Evolutionary conservation across 2,888 invertebrate genomes (phyloP), one percentile per base, ranked within the genome.

Genomic region (Scaptomyza parva): DNA sequence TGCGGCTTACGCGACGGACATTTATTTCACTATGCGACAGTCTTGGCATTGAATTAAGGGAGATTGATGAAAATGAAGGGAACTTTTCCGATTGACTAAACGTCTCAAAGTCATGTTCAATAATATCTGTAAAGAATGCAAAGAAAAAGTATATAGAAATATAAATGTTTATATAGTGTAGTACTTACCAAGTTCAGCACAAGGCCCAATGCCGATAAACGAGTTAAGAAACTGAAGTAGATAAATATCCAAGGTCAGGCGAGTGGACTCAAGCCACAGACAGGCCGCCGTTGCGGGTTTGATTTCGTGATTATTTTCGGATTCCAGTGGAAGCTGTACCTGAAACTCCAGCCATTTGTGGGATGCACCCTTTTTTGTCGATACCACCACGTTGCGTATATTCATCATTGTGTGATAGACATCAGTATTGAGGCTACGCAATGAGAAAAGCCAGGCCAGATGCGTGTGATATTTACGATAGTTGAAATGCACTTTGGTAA

Each of bases 331-430:
- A 1, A 87, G 53, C 48, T 91, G 91, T 3, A 85, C 2, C 52
- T 90, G 89, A 43, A 86, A 24, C 54, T 90, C 90, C 1, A 91
- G 24, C 89, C 90, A 91, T 26, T 89, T 91, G 41, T 76, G 81
- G 55, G 57, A 60, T 18, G 24, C 55, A 28, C 60, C 78, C 50
- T 75, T 82, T 47, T 39, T 73, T 4, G 70, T 88, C 9, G 78
- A 70, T 24, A 80, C 12, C 2, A 88, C 65, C 2, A 84, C 74
- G 41, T 79, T 86, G 0, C 82, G 62, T 1, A 67, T 61, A 12
- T 67, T 74, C 69, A 83, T 70, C 70, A 88, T 76, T 0, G 70
- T 80, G 48, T 85, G 88, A n/a, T 64, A 74, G 2, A 74, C 73
- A 39, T 88, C 79, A 1, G 78, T 60, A 24, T 84, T 71, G 0